These are phyloP conservation scores for Xanthia togata DNA, from an alignment of 2,888 invertebrate genomes.

Conservation along the genomic window DNA sequence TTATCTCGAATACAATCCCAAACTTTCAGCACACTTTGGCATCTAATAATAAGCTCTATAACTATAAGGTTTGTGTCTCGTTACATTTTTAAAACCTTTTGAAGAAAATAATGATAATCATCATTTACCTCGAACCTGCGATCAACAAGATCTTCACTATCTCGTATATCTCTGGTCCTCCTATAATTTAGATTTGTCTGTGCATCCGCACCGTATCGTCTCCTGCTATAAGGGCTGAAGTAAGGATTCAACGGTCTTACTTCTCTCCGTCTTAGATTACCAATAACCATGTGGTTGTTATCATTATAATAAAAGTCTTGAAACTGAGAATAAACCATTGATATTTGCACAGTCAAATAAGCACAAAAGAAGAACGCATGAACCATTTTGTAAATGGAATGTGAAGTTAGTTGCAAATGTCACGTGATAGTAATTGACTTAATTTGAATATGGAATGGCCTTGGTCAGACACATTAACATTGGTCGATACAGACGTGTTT, in stretches of 20 bases:
- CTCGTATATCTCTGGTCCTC: conserved; percentile 61
- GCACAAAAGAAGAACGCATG: background rate
- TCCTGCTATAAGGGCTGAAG: conserved; percentile 40
- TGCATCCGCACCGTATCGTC: conserved; percentile 38
- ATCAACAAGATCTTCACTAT: conserved; percentile 49
- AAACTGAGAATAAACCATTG: conserved; percentile 34
- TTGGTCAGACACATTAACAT: conserved; percentile 25
- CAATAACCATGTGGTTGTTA: conserved; percentile 52
- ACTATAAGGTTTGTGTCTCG: background rate
- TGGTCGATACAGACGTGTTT: background rate
- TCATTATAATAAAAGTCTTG: conserved; percentile 55
- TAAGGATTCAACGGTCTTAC: conserved; percentile 58
- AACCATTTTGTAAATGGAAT: conserved; percentile 40
- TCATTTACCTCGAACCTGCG: conserved; percentile 61
- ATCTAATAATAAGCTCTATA: background rate
- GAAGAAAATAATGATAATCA: conserved; percentile 15
- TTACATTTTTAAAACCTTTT: conserved; percentile 10
- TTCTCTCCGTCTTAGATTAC: conserved; percentile 59
- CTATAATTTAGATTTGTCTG: conserved; percentile 58
- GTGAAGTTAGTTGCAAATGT: conserved; percentile 1
- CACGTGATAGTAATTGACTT: background rate
- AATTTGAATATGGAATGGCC: conserved; percentile 30
- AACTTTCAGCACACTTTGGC: background rate
- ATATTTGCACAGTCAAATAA: conserved; percentile 2
- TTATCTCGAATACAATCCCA: background rate